Percentiles rank a stretch among this genome's conserved stretches.
Conservation (phyloP, 2,113 vertebrate species). For the Semnornis frantzii region DNA sequence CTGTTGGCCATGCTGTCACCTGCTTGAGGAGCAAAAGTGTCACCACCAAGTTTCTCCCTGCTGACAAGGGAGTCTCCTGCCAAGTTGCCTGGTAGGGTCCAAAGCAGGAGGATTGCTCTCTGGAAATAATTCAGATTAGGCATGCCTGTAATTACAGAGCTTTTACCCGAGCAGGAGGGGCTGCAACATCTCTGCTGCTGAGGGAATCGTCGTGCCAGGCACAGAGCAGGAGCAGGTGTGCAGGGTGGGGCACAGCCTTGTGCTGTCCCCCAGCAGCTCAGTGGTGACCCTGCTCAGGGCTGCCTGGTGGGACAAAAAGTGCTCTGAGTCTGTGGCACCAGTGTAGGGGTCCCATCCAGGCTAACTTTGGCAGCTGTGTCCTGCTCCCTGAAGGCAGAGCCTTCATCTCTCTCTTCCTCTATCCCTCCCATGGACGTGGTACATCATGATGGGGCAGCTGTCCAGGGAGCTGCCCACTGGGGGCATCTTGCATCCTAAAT, state of each 20-base stretch:
- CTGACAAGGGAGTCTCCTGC: background rate
- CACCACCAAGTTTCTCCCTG: background rate
- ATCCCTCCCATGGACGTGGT: background rate
- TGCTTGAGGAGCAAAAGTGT: background rate
- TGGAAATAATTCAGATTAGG: conserved; percentile 65
- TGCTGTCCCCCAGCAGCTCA: fast-evolving
- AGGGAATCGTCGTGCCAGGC: background rate
- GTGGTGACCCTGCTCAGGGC: background rate
- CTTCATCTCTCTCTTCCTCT: background rate
- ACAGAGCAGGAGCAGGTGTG: background rate
- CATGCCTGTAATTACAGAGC: conserved; percentile 59
- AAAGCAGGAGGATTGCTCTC: background rate
- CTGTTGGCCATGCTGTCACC: background rate
- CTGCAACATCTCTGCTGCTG: conserved; percentile 23
- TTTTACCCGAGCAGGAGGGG: conserved; percentile 60
- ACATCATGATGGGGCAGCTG: background rate
- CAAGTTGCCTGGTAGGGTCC: background rate
- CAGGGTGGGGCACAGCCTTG: background rate
- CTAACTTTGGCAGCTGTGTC: fast-evolving
- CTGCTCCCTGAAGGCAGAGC: background rate
- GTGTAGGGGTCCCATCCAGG: background rate
- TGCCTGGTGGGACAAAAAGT: background rate
- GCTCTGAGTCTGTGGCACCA: background rate
- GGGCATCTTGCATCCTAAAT: background rate
- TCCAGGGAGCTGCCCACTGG: background rate